Base-by-base conservation (phyloP, 2,797 vertebrate genomes). In the Melanotaenia maccullochi region DNA sequence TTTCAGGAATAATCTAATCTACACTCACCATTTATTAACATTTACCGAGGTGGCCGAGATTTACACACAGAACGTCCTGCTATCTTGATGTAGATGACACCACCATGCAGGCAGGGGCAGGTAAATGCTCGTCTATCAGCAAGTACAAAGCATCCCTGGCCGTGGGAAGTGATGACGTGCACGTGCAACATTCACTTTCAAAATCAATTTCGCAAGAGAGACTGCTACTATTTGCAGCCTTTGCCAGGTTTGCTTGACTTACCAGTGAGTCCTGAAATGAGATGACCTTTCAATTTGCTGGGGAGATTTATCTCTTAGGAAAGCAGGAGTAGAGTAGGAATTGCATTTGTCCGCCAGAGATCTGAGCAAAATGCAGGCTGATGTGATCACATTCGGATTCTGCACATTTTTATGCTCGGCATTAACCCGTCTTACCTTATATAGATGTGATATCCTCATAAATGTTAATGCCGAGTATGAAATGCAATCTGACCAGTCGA, bases 201-300 rank as follows among this genome's bases (percentile, higher is more conserved):
- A 47, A 68, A 22, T 20, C 14, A 24, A 16, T 22, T 59, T 61
- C 33, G 5, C 3, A 11, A 30, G 18, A 11, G 36, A 55, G 18
- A 47, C 38, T 20, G 30, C 25, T 13, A 33, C 33, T 35, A 16
- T n/a, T 42, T 59, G 49, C 24, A 36, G 33, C 25, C 28, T 38
- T 51, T 42, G 14, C 33, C 8, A 0, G 38, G 7, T 25, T 54
- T 28, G 16, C 32, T 66, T 60, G 22, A 60, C 12, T 24, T 22
- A 49, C 55, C 14, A 58, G 3, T 3, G 49, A 35, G 62, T 58
- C 8, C 13, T 33, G 14, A 60, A 58, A 25, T 58, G 9, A 52
- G 32, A 16, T 49, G 54, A 49, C 25, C 28, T 67, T 63, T 75
- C 33, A 42, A 59, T 40, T 52, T 49, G 20, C 60, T 33, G 22